Conservation (phyloP, 2,888 invertebrate genomes). For the Brachypterus glaber region DNA sequence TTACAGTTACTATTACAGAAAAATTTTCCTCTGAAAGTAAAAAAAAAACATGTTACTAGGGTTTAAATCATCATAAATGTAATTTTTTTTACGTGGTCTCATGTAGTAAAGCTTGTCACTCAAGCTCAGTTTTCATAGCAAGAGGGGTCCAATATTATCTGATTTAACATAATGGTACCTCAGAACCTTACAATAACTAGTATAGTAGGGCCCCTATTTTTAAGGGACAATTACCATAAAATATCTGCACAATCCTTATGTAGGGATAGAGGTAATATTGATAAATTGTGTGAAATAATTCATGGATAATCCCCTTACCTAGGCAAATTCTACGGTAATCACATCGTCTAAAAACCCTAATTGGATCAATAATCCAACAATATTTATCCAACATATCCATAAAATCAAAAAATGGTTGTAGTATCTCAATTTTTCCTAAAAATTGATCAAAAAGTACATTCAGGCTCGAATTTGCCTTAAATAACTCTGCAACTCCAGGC, state of each 20-base stretch:
- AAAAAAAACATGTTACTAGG: conserved; percentile 5
- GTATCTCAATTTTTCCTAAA: conserved; percentile 25
- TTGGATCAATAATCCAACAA: conserved; percentile 40
- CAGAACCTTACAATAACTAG: too few species aligned
- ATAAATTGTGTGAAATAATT: conserved; percentile 2
- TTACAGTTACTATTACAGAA: conserved; percentile 36
- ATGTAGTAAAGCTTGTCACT: background rate
- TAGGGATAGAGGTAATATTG: too few species aligned
- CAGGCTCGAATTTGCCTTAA: conserved; percentile 24
- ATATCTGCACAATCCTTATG: background rate
- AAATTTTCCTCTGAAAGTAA: conserved; percentile 32
- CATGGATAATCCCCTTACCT: conserved; percentile 25
- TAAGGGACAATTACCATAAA: too few species aligned
- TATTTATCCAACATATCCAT: conserved; percentile 38
- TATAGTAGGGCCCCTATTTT: too few species aligned
- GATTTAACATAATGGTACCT: too few species aligned
- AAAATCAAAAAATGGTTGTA: conserved; percentile 37
- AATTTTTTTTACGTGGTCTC: background rate
- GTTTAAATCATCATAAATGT: too few species aligned
- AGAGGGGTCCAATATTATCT: too few species aligned
- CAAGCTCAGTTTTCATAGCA: too few species aligned
- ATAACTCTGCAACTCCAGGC: conserved; percentile 10
- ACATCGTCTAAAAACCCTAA: conserved; percentile 32
- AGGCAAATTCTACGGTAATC: conserved; percentile 37
- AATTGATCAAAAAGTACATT: conserved; percentile 31